phyloP scores from a whole-genome alignment of 2,797 vertebrate species.

The Falco berigora region DNA sequence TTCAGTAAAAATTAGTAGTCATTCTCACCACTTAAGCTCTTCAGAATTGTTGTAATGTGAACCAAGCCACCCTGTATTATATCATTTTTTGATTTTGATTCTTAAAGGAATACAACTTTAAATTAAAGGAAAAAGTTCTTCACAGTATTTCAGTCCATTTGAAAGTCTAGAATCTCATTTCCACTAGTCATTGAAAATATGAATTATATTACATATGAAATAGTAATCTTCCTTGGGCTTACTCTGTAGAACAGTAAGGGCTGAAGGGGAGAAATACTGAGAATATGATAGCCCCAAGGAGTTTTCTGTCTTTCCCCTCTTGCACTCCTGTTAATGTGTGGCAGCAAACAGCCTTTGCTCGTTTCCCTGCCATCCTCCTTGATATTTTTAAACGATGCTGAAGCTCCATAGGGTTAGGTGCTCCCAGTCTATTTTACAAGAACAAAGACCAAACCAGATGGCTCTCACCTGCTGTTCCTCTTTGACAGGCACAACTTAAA shows the following conservation, averaged over 20 bases:
- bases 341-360: neutral
- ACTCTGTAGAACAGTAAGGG: neutral
- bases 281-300: neutral
- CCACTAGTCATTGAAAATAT: neutral
- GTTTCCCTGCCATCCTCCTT: neutral
- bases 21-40: neutral
- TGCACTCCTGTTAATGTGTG: neutral
- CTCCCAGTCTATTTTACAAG: neutral
- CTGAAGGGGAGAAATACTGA: neutral
- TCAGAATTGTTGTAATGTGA: neutral
- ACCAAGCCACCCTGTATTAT: neutral
- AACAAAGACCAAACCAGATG: neutral
- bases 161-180: neutral
- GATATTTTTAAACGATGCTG: neutral
- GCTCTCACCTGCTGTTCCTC: conserved; percentile 1
- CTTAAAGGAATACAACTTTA: neutral
- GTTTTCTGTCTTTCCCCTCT: neutral
- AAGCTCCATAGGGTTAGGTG: neutral
- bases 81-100: neutral
- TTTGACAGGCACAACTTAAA: neutral
- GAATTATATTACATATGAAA: neutral
- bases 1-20: neutral
- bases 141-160: neutral
- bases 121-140: neutral
- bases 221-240: neutral